A percentile compares a stretch with the other conserved stretches of the same genome.
phyloP scores from a whole-genome alignment of 1,140 invertebrate species.

The Caerostris darwini region DNA sequence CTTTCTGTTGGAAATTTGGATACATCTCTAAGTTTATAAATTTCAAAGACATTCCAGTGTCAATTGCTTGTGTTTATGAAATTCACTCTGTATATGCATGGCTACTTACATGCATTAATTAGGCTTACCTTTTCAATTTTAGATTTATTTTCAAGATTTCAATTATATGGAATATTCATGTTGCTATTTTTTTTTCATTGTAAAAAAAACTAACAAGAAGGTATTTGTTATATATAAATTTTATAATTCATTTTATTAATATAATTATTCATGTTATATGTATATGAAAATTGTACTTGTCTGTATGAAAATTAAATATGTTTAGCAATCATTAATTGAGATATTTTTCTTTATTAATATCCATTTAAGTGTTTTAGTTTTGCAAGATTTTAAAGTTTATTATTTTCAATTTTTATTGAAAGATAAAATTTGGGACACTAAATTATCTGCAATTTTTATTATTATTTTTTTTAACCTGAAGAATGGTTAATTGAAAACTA shows the following conservation, averaged over 20 bases:
- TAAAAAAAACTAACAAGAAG: neutral
- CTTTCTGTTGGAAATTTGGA: neutral
- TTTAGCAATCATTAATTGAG: too few species aligned
- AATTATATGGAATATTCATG: neutral
- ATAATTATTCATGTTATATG: neutral
- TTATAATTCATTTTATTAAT: neutral
- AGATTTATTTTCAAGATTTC: neutral
- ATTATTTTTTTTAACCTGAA: too few species aligned
- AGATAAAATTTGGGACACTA: too few species aligned
- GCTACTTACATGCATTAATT: neutral
- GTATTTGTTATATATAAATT: neutral
- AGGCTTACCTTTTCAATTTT: neutral
- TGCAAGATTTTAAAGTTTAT: too few species aligned
- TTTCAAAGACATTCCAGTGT: conserved; percentile 17
- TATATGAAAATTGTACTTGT: neutral
- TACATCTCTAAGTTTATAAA: conserved; percentile 15
- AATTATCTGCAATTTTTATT: too few species aligned
- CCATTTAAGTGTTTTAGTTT: too few species aligned
- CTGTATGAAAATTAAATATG: too few species aligned
- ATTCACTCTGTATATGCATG: neutral
- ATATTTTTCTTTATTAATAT: too few species aligned
- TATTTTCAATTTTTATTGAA: too few species aligned
- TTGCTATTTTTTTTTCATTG: neutral
- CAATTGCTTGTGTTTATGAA: neutral
- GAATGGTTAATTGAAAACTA: too few species aligned